Conservation (phyloP, 2,797 vertebrate species). For the Poecilia velifera region DNA sequence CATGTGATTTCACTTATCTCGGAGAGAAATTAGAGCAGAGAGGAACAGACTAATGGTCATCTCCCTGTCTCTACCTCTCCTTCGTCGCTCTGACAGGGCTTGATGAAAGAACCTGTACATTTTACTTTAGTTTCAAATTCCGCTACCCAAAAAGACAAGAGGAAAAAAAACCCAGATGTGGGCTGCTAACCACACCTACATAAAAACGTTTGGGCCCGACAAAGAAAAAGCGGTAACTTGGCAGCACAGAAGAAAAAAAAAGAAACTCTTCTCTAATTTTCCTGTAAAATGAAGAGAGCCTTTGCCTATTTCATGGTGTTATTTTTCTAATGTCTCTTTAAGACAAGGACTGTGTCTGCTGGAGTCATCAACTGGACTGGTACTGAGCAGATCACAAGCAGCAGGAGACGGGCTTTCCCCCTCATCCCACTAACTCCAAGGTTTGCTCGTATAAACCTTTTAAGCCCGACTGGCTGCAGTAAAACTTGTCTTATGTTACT, state of each 20-base stretch:
- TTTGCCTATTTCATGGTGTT: constrained; percentile 13
- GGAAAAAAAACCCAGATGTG: constrained; percentile 72
- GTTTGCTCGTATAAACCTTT: constrained; percentile 17
- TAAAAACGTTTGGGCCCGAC: constrained; percentile 67
- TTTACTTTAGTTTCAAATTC: constrained; percentile 79
- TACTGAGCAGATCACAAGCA: constrained; percentile 3
- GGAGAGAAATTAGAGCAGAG: constrained; percentile 71
- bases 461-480: constrained; percentile 11
- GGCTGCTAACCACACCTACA: constrained; percentile 73
- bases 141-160: constrained; percentile 45
- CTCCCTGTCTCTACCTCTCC: constrained; percentile 64
- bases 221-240: constrained; percentile 40
- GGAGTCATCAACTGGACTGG: constrained; percentile 7
- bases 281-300: constrained; percentile 50
- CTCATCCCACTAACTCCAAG: constrained; percentile 3
- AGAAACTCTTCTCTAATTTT: constrained; percentile 30
- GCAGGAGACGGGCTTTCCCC: constrained; percentile 7
- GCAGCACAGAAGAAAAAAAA: constrained; percentile 24
- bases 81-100: constrained; percentile 64
- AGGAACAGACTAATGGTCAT: constrained; percentile 76
- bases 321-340: not conserved
- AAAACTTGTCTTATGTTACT: constrained; percentile 21
- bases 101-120: constrained; percentile 80
- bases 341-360: constrained; percentile 1
- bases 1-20: constrained; percentile 82